Base-by-base conservation (phyloP, 2,888 invertebrate species). In the Heterodera filipjevi region DNA sequence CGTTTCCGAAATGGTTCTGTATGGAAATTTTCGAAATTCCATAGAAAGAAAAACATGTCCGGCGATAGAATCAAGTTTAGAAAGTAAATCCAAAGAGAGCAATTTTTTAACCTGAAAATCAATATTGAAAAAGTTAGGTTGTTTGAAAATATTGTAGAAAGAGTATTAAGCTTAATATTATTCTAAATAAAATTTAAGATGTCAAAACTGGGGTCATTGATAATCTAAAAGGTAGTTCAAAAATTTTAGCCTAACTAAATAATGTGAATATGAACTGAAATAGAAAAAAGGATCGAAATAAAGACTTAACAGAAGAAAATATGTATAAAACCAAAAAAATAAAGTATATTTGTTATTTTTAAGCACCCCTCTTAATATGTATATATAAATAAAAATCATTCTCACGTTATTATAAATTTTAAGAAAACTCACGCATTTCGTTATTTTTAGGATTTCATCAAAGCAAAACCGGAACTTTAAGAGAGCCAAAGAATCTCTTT, bases 1-100 rank as follows among this genome's bases (percentile, higher is more conserved):
- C 0, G 95, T 95, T 90, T 99, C 98, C 80, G 95, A 96, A 89
- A 96, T 95, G 0, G 95, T 94, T 89, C 94, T 94, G 90, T 97
- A 97, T 0, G 95, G 95, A 89, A 95, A 96, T 73, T 94, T 93
- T 30, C 84, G 76, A 30, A 79, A 70, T 70, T 79, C 80, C 27
- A 30, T 53, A 22, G 74, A 78, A 5, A 44, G 78, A 64, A 79
- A 79, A 30, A 79, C 79, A 49, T 71, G 71, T 46, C 68, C 30
- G 16, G 79, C 71, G 70, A 77, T 79, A 3, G 64, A 46, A 49
- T 81, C 81, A 27, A 81, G 33, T 6, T 59, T 35, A 0, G 70
- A 73, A 35, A 86, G 72, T 19, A 86, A 78, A 10, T 82, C 79
- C 27, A 79, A 70, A 66, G 82, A 81, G 68, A 86, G 79, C 0